Evolutionary conservation across 2,888 invertebrate species (phyloP).

Genomic region (Rhagonycha lutea): DNA sequence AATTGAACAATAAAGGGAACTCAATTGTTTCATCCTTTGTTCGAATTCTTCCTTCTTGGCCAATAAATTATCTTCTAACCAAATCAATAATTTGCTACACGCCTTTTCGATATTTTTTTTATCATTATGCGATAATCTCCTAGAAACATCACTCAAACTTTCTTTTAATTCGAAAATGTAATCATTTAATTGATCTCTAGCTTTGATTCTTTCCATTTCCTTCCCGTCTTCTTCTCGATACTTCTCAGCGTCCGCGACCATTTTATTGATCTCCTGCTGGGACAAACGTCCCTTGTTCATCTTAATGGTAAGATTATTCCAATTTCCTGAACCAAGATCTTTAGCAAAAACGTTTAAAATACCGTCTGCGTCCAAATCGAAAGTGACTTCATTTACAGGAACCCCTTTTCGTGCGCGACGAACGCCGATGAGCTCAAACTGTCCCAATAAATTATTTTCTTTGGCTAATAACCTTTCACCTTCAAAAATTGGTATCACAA

Average conservation of each 20-base stretch:
- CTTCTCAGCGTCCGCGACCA: conserved; percentile 74
- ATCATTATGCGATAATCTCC: conserved; percentile 65
- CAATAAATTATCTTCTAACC: conserved; percentile 68
- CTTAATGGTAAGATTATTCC: conserved; percentile 57
- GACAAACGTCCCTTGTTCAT: conserved; percentile 73
- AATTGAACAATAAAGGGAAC: conserved; percentile 55
- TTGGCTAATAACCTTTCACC: conserved; percentile 81
- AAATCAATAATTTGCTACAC: conserved; percentile 60
- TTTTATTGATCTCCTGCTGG: conserved; percentile 80
- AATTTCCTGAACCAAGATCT: conserved; percentile 65
- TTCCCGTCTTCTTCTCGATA: conserved; percentile 74
- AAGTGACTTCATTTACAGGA: conserved; percentile 71
- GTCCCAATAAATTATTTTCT: conserved; percentile 73
- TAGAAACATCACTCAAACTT: conserved; percentile 64
- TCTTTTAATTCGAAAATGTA: conserved; percentile 71
- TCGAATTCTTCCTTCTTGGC: conserved; percentile 69
- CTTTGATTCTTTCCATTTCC: conserved; percentile 65
- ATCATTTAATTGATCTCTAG: conserved; percentile 71
- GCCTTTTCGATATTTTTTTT: conserved; percentile 56
- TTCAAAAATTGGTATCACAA: conserved; percentile 64
- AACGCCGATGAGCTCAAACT: conserved; percentile 69
- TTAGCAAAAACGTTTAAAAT: conserved; percentile 64
- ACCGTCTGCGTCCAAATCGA: conserved; percentile 75
- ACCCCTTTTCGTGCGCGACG: conserved; percentile 71
- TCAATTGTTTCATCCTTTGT: conserved; percentile 59